Conservation (phyloP, 2,113 vertebrate genomes). For the Cyprinodon variegatus region DNA sequence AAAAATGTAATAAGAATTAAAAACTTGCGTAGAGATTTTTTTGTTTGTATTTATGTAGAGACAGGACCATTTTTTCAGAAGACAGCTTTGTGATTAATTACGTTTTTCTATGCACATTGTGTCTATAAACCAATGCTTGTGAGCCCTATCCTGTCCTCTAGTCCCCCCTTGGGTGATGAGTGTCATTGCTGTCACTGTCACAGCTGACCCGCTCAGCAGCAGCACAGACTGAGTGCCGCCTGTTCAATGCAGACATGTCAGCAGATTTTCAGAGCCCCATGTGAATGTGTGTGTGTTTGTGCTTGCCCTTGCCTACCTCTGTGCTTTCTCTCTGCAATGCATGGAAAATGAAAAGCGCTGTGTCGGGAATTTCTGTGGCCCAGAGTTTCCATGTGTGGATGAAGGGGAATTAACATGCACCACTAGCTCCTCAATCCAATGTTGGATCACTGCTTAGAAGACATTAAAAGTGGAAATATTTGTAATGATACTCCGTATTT, state of each 20-base stretch:
- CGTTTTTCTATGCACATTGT: constrained; percentile 28
- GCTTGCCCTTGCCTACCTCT: constrained; percentile 64
- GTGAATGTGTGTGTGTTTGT: constrained; percentile 53
- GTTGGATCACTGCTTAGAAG: constrained; percentile 13
- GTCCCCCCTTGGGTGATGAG: constrained; percentile 55
- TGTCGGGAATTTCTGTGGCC: constrained; percentile 67
- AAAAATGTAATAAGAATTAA: neutral
- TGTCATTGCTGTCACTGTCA: constrained; percentile 48
- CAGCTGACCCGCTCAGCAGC: constrained; percentile 48
- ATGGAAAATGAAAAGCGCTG: constrained; percentile 74
- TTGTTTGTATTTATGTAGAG: constrained; percentile 14
- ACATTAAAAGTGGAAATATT: constrained; percentile 25
- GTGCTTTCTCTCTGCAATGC: constrained; percentile 58
- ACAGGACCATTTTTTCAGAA: constrained; percentile 33
- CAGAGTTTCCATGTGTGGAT: constrained; percentile 43
- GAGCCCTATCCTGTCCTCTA: constrained; percentile 36
- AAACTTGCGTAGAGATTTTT: neutral
- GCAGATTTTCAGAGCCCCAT: constrained; percentile 69
- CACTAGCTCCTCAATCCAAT: constrained; percentile 14
- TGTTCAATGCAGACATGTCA: constrained; percentile 64
- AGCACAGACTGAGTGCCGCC: constrained; percentile 62
- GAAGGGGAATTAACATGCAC: constrained; percentile 52
- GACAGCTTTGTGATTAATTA: constrained; percentile 28
- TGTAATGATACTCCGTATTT: neutral
- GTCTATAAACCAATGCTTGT: constrained; percentile 21